A percentile compares a stretch with the other conserved stretches of the same genome.
phyloP scores from a whole-genome alignment of 2,113 vertebrate species.

The Pteropus alecto region DNA sequence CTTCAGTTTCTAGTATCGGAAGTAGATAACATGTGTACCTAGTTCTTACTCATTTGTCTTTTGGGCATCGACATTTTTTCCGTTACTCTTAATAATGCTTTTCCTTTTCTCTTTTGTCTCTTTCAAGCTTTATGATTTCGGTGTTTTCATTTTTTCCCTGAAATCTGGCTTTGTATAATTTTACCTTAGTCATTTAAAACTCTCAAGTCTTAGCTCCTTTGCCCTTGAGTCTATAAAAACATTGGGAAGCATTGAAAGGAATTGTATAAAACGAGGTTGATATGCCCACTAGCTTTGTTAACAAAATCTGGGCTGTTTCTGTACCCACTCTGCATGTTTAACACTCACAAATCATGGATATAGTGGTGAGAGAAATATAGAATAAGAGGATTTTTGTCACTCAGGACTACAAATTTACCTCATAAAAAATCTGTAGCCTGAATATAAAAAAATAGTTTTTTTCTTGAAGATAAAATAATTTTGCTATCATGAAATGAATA shows the following conservation, averaged over 20 bases:
- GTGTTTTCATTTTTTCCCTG: slow-evolving; percentile 75
- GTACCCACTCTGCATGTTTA: slow-evolving; percentile 41
- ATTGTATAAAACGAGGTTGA: slow-evolving; percentile 26
- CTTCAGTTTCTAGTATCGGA: not conserved
- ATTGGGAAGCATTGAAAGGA: slow-evolving; percentile 25
- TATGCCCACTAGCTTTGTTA: slow-evolving; percentile 50
- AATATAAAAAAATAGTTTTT: slow-evolving; percentile 8
- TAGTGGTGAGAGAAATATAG: not conserved
- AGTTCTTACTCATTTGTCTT: slow-evolving; percentile 2
- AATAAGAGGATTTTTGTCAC: slow-evolving; percentile 13
- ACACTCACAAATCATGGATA: not conserved
- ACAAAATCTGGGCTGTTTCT: slow-evolving; percentile 54
- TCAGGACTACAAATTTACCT: not conserved
- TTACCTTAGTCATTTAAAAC: slow-evolving; percentile 65
- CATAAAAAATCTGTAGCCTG: not conserved
- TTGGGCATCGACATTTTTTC: not conserved
- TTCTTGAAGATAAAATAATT: slow-evolving; percentile 21
- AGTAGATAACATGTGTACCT: not conserved
- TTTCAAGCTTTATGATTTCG: slow-evolving; percentile 68
- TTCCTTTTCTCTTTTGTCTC: slow-evolving; percentile 69
- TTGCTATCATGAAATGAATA: slow-evolving; percentile 9
- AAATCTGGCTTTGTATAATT: slow-evolving; percentile 55
- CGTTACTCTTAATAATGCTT: slow-evolving; percentile 5
- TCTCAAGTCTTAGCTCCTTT: slow-evolving; percentile 17
- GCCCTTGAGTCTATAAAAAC: slow-evolving; percentile 34